A percentile compares a stretch with the other conserved stretches of the same genome.
phyloP scores from a whole-genome alignment of 2,888 invertebrate species.

The Lamellibrachia satsuma region DNA sequence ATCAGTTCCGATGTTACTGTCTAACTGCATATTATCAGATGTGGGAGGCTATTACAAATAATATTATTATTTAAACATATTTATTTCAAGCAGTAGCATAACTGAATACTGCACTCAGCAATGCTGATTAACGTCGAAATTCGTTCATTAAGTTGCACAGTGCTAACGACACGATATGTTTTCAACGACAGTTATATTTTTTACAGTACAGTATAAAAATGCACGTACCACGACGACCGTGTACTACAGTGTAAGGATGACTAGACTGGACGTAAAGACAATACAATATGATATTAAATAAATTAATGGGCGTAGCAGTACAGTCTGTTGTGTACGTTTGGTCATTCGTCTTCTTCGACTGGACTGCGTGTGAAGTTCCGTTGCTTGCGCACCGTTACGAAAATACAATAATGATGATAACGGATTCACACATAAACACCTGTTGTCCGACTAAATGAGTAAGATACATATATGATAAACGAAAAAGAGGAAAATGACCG shows the following conservation, averaged over 20 bases:
- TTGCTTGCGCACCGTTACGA: background rate
- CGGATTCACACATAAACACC: background rate
- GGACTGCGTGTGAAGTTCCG: background rate
- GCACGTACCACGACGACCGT: background rate
- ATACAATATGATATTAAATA: background rate
- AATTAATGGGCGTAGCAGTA: background rate
- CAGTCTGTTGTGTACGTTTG: background rate
- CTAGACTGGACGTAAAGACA: background rate
- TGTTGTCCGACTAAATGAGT: background rate
- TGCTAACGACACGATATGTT: too few species aligned
- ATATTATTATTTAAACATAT: too few species aligned
- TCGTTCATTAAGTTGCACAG: too few species aligned
- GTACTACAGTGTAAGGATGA: background rate
- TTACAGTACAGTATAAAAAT: too few species aligned
- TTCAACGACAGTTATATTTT: too few species aligned
- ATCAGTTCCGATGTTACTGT: too few species aligned
- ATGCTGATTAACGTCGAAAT: too few species aligned
- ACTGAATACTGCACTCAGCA: too few species aligned
- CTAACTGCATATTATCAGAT: too few species aligned
- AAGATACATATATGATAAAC: background rate
- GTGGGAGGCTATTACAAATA: too few species aligned
- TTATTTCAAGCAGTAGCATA: too few species aligned
- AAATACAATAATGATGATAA: background rate
- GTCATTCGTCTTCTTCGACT: background rate
- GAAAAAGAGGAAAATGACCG: background rate